phyloP scores from a whole-genome alignment of 1,140 invertebrate genomes.

The Drosophila pseudoobscura region DNA sequence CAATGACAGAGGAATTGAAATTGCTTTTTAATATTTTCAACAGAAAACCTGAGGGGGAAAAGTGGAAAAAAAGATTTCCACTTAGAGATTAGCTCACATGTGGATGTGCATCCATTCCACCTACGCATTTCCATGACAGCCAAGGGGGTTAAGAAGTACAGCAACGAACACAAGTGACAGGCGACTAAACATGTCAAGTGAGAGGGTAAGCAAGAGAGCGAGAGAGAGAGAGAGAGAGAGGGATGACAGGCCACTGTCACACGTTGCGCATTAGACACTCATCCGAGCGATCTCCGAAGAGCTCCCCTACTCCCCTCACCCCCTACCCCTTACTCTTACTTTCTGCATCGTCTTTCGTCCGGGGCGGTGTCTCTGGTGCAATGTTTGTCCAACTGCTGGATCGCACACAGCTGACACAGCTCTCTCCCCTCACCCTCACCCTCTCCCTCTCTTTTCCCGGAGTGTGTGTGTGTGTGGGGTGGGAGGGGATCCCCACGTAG shows the following conservation, averaged over 20 bases:
- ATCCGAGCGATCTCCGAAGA: constrained; percentile 5
- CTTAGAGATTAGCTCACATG: constrained; percentile 49
- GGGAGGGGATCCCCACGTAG: constrained; percentile 3
- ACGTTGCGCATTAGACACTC: constrained; percentile 14
- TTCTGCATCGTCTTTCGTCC: neutral
- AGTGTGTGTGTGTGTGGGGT: neutral
- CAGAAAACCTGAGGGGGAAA: constrained; percentile 35
- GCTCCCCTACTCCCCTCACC: too few relatives aligned
- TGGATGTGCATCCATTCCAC: constrained; percentile 9
- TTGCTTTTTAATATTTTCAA: constrained; percentile 76
- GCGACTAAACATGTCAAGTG: neutral
- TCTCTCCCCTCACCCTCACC: constrained; percentile 14
- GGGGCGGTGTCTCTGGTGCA: constrained; percentile 7
- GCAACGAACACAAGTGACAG: too few relatives aligned
- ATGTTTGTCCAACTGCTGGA: constrained; percentile 43
- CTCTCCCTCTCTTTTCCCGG: too few relatives aligned
- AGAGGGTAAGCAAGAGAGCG: neutral
- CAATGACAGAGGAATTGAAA: constrained; percentile 50
- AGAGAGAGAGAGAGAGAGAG: neutral
- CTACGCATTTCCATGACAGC: constrained; percentile 8
- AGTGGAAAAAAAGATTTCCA: constrained; percentile 53
- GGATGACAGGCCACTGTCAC: constrained; percentile 47
- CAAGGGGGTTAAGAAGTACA: constrained; percentile 10
- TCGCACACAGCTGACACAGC: constrained; percentile 44
- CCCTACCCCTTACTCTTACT: neutral